These are phyloP conservation scores for Cinclus cinclus DNA, from an alignment of 2,113 vertebrate species.

Conservation along the genomic window DNA sequence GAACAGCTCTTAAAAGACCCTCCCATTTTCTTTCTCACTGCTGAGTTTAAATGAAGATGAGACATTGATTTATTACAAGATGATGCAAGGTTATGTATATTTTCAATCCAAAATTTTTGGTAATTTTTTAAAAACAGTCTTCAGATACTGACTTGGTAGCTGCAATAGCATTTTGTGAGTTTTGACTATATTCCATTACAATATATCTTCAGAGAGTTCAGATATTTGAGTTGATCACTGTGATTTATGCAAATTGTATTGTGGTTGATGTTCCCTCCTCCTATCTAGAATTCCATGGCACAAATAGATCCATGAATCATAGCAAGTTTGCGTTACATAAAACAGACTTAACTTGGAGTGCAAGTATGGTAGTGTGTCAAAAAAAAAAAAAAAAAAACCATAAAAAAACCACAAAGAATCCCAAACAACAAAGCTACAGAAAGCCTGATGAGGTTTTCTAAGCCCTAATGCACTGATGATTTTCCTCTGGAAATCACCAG, in stretches of 20 bases:
- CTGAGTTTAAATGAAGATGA: background rate
- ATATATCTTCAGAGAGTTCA: background rate
- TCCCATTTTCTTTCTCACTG: background rate
- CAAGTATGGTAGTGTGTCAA: background rate
- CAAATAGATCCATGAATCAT: background rate
- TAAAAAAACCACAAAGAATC: background rate
- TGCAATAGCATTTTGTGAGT: background rate
- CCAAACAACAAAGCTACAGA: background rate
- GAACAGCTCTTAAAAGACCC: background rate
- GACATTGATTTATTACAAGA: background rate
- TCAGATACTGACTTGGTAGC: background rate
- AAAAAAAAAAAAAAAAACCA: background rate
- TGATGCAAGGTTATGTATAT: background rate
- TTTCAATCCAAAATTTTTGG: background rate
- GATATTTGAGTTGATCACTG: background rate
- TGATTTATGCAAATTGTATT: fast-evolving
- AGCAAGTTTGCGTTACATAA: background rate
- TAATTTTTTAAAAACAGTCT: background rate
- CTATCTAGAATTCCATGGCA: background rate
- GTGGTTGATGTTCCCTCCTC: background rate
- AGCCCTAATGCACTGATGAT: background rate
- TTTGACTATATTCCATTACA: background rate
- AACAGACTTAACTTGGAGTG: background rate
- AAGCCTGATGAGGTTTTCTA: background rate
- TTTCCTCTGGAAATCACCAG: background rate